A percentile compares a stretch with the other conserved stretches of the same genome.
Conservation (phyloP, 2,797 vertebrate species). For the Enteromius trimaculatus region DNA sequence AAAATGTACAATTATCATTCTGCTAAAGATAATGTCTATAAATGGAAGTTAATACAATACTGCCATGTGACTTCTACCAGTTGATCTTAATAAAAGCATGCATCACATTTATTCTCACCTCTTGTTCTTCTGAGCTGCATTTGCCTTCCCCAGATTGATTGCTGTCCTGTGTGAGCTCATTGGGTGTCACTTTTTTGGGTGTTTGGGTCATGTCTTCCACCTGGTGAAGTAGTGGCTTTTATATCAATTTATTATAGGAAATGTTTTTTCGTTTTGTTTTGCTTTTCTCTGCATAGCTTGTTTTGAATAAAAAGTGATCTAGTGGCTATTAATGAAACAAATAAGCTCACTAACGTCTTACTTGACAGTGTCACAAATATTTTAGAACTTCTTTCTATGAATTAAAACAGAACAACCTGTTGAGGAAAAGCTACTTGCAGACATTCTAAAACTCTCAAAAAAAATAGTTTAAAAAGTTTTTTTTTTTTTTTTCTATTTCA, state of each 20-base stretch:
- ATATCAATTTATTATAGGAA: background rate
- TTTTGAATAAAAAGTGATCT: background rate
- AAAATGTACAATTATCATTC: background rate
- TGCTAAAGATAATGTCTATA: background rate
- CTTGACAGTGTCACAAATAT: background rate
- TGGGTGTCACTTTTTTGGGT: slow-evolving; percentile 13
- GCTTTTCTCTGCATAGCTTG: background rate
- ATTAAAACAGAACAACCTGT: background rate
- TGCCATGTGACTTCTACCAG: background rate
- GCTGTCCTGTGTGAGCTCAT: slow-evolving; percentile 14
- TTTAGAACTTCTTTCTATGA: background rate
- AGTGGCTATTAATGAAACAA: background rate
- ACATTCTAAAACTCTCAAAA: background rate
- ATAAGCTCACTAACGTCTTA: background rate
- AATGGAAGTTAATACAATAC: background rate
- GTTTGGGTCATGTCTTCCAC: background rate
- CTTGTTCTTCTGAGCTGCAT: slow-evolving; percentile 23
- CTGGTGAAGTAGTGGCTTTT: background rate
- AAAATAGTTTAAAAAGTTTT: too few relatives aligned
- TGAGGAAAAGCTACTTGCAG: background rate
- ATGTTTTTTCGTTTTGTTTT: background rate
- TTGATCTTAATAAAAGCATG: background rate
- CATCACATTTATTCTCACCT: slow-evolving; percentile 9
- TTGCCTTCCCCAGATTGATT: slow-evolving; percentile 17
- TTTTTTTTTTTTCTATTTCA: background rate